phyloP scores from a whole-genome alignment of 2,797 vertebrate genomes.

The Micromesistius poutassou region DNA sequence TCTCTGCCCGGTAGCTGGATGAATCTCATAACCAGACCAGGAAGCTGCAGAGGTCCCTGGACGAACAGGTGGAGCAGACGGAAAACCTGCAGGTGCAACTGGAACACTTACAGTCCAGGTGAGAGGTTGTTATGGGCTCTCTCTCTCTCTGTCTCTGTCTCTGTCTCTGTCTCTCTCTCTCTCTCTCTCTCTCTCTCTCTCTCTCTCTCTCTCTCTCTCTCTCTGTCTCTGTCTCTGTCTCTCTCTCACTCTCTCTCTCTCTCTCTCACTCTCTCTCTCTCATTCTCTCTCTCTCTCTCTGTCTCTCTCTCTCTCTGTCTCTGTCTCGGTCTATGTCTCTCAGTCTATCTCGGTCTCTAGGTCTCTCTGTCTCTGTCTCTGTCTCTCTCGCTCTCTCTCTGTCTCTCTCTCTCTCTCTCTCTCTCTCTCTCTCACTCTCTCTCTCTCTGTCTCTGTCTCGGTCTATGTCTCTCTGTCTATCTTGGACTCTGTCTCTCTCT shows the following conservation, averaged over 20 bases:
- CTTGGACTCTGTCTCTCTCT: not conserved
- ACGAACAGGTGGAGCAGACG: constrained; percentile 92
- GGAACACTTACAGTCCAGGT: constrained; percentile 95
- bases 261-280: not conserved
- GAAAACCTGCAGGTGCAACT: constrained; percentile 95
- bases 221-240: too few relatives aligned
- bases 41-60: constrained; percentile 91
- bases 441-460: not conserved
- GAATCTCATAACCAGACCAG: constrained; percentile 93
- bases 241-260: not conserved
- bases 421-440: not conserved
- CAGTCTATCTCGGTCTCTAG: too few relatives aligned
- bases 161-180: not conserved
- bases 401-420: too few relatives aligned
- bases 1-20: constrained; percentile 77
- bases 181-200: not conserved
- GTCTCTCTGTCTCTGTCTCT: not conserved
- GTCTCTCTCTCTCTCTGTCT: not conserved
- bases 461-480: not conserved
- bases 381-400: not conserved
- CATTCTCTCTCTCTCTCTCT: not conserved
- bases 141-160: not conserved
- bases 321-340: not conserved
- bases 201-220: too few relatives aligned
- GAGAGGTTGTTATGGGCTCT: constrained; percentile 8